These are phyloP conservation scores for Arrhopalites spinosus DNA, from an alignment of 2,888 invertebrate genomes.

Conservation along the genomic window DNA sequence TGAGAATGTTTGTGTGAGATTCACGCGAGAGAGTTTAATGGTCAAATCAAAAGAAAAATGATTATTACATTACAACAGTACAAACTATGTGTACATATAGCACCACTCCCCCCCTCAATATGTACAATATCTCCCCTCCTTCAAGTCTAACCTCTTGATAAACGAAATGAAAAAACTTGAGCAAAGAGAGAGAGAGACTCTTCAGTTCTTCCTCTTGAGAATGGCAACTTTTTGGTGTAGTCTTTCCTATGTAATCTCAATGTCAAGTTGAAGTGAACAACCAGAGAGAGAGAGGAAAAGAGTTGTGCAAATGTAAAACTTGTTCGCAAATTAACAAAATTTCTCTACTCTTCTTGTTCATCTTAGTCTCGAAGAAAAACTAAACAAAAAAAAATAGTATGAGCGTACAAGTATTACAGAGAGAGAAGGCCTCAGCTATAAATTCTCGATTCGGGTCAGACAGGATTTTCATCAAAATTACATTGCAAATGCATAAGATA, in stretches of 20 bases:
- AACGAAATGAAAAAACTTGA: no score
- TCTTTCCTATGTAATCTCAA: conserved; percentile 7
- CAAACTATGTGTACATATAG: no score
- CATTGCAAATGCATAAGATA: no score
- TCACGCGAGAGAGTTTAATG: no score
- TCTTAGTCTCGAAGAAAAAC: background rate
- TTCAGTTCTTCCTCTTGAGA: background rate
- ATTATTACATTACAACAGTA: no score
- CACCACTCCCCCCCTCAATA: background rate
- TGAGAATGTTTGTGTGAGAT: no score
- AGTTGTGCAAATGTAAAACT: conserved; percentile 15
- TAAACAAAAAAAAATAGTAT: no score
- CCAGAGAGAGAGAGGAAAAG: background rate
- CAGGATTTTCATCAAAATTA: conserved; percentile 10
- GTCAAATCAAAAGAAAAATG: no score
- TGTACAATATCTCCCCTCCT: background rate
- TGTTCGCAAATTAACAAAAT: conserved; percentile 26
- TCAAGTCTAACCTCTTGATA: background rate
- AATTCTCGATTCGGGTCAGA: conserved; percentile 48
- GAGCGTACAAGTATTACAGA: background rate
- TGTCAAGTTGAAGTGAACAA: conserved; percentile 7
- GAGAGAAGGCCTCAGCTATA: conserved; percentile 18
- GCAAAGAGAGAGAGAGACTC: background rate
- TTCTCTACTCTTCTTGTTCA: conserved; percentile 2
- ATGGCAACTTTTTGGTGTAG: no score